Evolutionary conservation across 2,113 vertebrate genomes (phyloP).

Genomic region (Ammospiza caudacuta): DNA sequence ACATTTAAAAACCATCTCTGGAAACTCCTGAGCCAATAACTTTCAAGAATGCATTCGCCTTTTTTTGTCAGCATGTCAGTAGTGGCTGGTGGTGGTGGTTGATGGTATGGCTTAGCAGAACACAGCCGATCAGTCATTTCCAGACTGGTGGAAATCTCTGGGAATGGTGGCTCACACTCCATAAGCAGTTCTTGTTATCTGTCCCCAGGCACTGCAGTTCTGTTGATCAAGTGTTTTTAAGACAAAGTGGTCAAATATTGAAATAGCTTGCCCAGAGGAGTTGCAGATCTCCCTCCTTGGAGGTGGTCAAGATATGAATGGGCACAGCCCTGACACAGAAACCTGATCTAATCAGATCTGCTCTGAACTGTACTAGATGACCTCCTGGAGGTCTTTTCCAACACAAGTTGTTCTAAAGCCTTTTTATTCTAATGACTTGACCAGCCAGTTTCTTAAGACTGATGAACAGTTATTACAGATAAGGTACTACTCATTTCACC

Average conservation of each 20-base stretch:
- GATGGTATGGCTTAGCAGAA: not conserved
- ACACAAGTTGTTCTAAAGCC: not conserved
- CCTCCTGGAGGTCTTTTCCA: not conserved
- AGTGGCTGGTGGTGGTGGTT: not conserved
- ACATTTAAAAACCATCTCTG: not conserved
- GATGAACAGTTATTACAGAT: not conserved
- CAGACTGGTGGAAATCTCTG: not conserved
- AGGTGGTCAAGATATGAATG: not conserved
- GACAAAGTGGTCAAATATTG: not conserved
- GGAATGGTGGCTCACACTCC: not conserved
- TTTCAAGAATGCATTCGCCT: not conserved
- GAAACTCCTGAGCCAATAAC: not conserved
- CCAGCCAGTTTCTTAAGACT: not conserved
- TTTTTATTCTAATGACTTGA: not conserved
- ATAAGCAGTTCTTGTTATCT: not conserved
- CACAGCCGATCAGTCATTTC: not conserved
- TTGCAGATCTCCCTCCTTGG: not conserved
- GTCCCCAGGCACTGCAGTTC: not conserved
- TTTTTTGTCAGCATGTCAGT: not conserved
- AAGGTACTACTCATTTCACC: not conserved
- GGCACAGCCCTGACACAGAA: not conserved
- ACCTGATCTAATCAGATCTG: not conserved
- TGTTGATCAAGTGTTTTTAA: rapidly evolving
- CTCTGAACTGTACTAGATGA: not conserved
- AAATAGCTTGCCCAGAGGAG: not conserved